A percentile compares a stretch with the other conserved stretches of the same genome.
These are phyloP conservation scores for Scyliorhinus canicula DNA, from an alignment of 2,797 vertebrate species.

Conservation along the genomic window DNA sequence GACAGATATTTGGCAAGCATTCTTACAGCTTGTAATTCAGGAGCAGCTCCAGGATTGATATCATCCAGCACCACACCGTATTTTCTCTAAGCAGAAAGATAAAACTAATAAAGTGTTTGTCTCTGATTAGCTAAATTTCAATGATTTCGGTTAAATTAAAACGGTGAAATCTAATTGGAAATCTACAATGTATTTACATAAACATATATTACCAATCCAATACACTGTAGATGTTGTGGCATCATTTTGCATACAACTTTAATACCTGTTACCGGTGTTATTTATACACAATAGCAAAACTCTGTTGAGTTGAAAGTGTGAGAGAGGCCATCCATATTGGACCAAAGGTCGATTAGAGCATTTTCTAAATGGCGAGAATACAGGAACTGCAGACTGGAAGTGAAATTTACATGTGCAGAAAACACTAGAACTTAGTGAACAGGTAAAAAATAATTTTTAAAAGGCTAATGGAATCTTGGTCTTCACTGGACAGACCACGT, in stretches of 20 bases:
- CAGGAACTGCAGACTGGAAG: neutral
- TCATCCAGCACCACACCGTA: slow-evolving; percentile 89
- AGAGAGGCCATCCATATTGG: neutral
- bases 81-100: slow-evolving; percentile 63
- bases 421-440: neutral
- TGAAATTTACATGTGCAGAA: neutral
- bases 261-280: neutral
- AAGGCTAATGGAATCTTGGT: neutral
- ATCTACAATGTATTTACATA: neutral
- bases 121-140: slow-evolving; percentile 12
- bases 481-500: neutral
- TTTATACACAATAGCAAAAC: neutral
- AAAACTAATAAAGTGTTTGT: neutral
- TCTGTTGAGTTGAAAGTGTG: neutral
- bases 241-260: neutral
- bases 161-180: neutral
- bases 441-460: neutral
- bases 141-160: neutral
- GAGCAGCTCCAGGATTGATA: slow-evolving; percentile 67
- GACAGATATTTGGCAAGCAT: slow-evolving; percentile 87
- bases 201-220: neutral
- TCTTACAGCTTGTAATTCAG: slow-evolving; percentile 81
- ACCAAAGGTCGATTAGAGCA: neutral
- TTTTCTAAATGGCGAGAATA: neutral
- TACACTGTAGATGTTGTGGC: neutral